These are phyloP conservation scores for Dexiosoma caninum DNA, from an alignment of 2,888 invertebrate species.

Conservation along the genomic window DNA sequence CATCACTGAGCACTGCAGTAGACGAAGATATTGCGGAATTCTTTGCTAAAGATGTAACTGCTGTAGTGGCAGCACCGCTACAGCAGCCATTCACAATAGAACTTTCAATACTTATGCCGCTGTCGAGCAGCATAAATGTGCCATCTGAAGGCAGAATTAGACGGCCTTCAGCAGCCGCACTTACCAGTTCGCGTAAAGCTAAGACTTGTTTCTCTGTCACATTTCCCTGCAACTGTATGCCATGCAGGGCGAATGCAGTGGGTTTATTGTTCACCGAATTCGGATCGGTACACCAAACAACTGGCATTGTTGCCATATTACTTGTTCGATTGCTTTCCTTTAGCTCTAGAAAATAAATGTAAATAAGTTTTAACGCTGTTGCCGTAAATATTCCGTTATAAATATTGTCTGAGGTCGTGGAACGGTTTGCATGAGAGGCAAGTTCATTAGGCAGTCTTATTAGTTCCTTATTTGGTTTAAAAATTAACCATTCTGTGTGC, in stretches of 20 bases:
- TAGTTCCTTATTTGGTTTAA: neutral
- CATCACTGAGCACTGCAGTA: neutral
- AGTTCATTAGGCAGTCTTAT: conserved; percentile 40
- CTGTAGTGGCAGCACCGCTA: conserved; percentile 44
- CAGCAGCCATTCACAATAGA: conserved; percentile 70
- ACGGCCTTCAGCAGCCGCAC: conserved; percentile 78
- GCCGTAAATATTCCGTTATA: neutral
- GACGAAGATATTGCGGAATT: neutral
- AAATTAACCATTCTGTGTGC: neutral
- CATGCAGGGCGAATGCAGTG: conserved; percentile 77
- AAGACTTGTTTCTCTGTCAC: conserved; percentile 77
- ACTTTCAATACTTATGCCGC: conserved; percentile 77
- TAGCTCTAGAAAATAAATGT: neutral
- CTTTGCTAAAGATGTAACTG: conserved; percentile 11
- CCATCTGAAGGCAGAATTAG: conserved; percentile 78
- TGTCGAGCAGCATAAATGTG: conserved; percentile 77
- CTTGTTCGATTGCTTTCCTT: neutral
- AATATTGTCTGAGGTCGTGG: neutral
- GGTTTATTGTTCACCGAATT: conserved; percentile 78
- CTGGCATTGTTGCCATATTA: conserved; percentile 77
- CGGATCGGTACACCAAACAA: conserved; percentile 78
- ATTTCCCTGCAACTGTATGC: conserved; percentile 78
- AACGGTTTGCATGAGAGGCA: conserved; percentile 1
- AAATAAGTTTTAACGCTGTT: neutral
- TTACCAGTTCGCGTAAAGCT: conserved; percentile 76